These are phyloP conservation scores for Grapholita molesta DNA, from an alignment of 1,140 invertebrate genomes.

Conservation along the genomic window DNA sequence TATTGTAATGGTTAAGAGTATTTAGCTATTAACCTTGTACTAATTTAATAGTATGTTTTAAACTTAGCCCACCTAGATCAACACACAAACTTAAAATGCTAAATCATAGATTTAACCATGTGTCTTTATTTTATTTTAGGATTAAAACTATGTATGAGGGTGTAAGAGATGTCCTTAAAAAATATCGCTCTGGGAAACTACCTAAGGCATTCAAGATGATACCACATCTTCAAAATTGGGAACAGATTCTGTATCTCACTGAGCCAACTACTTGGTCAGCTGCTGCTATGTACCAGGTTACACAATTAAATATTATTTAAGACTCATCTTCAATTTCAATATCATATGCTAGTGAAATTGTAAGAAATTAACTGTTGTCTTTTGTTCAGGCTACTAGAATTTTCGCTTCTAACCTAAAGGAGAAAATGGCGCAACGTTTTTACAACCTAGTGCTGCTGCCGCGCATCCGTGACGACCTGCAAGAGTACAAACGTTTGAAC, in stretches of 20 bases:
- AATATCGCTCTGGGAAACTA: conserved; percentile 96
- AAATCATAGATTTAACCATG: conserved; percentile 3
- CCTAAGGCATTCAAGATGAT: conserved; percentile 99
- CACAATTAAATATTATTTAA: neutral
- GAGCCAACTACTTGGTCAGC: conserved; percentile 91
- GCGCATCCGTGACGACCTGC: conserved; percentile 95
- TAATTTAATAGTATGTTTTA: too few species aligned
- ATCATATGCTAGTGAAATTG: neutral
- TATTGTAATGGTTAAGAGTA: too few species aligned
- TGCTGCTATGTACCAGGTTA: conserved; percentile 94
- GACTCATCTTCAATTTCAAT: neutral
- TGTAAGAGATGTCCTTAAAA: conserved; percentile 90
- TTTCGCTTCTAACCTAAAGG: conserved; percentile 97
- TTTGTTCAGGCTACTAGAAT: conserved; percentile 90
- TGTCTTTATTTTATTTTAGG: conserved; percentile 43
- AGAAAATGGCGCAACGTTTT: conserved; percentile 98
- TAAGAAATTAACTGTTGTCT: conserved; percentile 19
- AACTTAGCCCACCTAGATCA: too few species aligned
- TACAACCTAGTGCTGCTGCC: conserved; percentile 96
- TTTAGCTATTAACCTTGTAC: too few species aligned
- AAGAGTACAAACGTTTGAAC: conserved; percentile 97
- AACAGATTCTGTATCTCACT: conserved; percentile 94
- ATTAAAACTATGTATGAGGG: conserved; percentile 92
- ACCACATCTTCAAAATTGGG: conserved; percentile 96
- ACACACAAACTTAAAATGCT: too few species aligned